Evolutionary conservation across 2,797 vertebrate species (phyloP).

Genomic region (Siniperca obscura): DNA sequence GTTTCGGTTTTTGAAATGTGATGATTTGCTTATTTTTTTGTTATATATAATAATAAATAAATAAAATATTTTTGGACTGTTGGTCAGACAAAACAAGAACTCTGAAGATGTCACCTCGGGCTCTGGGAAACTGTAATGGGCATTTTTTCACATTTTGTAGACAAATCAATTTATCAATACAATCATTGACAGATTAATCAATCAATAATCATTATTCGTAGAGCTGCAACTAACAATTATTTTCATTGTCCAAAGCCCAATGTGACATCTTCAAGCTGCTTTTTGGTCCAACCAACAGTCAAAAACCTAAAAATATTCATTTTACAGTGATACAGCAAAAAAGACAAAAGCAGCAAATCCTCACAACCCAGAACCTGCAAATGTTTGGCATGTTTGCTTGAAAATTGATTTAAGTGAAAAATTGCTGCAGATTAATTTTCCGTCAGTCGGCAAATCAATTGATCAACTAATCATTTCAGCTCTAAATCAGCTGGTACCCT

Average conservation of each 20-base stretch:
- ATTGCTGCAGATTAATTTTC: constrained; percentile 8
- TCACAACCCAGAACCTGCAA: background rate
- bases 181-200: background rate
- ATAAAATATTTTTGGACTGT: too few relatives aligned
- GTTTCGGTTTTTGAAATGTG: too few relatives aligned
- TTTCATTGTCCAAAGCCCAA: background rate
- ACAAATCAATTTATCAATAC: background rate
- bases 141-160: background rate
- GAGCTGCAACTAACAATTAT: background rate
- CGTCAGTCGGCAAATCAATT: constrained; percentile 19
- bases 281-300: background rate
- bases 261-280: background rate
- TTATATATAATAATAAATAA: background rate
- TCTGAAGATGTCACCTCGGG: too few relatives aligned
- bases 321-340: background rate
- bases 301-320: background rate
- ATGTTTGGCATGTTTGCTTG: background rate
- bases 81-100: too few relatives aligned
- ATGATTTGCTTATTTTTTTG: too few relatives aligned
- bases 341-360: background rate
- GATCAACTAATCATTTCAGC: constrained; percentile 37
- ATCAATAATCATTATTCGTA: background rate
- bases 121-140: background rate
- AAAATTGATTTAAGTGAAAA: constrained; percentile 11
- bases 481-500: constrained; percentile 33